Evolutionary conservation across 2,888 invertebrate species (phyloP).

Genomic region (Polia nebulosa): DNA sequence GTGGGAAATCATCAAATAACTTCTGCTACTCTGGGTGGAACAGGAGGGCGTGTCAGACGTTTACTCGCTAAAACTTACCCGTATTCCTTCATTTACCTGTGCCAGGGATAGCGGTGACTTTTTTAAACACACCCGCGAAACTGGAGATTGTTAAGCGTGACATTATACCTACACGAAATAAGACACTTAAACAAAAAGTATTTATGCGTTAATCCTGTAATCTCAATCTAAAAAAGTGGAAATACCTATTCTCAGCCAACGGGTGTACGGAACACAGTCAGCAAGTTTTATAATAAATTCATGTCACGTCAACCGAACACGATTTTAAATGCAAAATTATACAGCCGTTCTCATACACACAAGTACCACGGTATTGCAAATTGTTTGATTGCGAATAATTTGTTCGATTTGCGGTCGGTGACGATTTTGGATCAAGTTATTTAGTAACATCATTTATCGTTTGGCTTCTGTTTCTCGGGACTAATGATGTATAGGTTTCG

Average conservation of each 20-base stretch:
- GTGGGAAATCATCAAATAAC: too few relatives aligned
- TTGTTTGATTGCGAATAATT: conserved; percentile 59
- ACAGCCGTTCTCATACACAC: conserved; percentile 33
- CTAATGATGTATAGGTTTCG: conserved; percentile 23
- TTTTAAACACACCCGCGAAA: too few relatives aligned
- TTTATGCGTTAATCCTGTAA: not conserved
- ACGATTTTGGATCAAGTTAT: conserved; percentile 46
- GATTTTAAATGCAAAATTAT: conserved; percentile 61
- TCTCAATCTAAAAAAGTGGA: not conserved
- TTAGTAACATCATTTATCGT: conserved; percentile 30
- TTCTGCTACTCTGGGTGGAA: too few relatives aligned
- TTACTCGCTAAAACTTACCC: too few relatives aligned
- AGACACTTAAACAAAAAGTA: not conserved
- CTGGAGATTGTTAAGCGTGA: not conserved
- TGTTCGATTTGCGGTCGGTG: conserved; percentile 51
- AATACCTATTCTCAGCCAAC: not conserved
- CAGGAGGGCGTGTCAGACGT: too few relatives aligned
- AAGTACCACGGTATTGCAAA: conserved; percentile 35
- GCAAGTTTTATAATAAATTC: conserved; percentile 51
- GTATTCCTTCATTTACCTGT: too few relatives aligned
- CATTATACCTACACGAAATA: not conserved
- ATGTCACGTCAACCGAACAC: conserved; percentile 46
- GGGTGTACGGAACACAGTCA: conserved; percentile 13
- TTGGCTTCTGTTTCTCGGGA: conserved; percentile 30
- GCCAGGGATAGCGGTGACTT: too few relatives aligned